Evolutionary conservation across 2,888 invertebrate genomes (phyloP).

Genomic region (Chirona hameri): DNA sequence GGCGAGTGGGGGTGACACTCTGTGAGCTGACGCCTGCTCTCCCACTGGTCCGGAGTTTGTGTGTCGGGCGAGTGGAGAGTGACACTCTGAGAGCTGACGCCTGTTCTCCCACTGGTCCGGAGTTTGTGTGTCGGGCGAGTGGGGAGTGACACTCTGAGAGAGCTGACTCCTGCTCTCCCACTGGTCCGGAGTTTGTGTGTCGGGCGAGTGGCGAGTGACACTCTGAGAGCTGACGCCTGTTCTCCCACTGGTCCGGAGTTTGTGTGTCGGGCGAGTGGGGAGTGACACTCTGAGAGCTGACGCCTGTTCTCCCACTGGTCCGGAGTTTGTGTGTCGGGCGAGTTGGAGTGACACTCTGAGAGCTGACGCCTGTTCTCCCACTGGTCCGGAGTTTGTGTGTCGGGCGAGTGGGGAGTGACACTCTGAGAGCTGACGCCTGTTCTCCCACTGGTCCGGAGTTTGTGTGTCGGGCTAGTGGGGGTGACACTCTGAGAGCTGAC

Average conservation of each 20-base stretch:
- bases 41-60: background rate
- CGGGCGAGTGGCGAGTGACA: background rate
- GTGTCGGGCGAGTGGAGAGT: background rate
- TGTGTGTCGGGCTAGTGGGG: background rate
- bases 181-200: background rate
- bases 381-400: background rate
- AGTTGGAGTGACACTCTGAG: background rate
- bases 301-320: background rate
- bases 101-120: background rate
- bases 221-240: background rate
- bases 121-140: background rate
- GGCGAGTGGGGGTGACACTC: background rate
- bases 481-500: background rate
- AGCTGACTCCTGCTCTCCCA: background rate
- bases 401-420: background rate
- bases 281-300: background rate
- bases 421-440: background rate
- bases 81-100: background rate
- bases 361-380: background rate
- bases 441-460: background rate
- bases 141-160: background rate
- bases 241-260: background rate
- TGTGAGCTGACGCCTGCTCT: background rate
- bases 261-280: background rate
- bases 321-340: background rate